Conservation (phyloP, 2,888 invertebrate genomes). For the Lithosia quadra region DNA sequence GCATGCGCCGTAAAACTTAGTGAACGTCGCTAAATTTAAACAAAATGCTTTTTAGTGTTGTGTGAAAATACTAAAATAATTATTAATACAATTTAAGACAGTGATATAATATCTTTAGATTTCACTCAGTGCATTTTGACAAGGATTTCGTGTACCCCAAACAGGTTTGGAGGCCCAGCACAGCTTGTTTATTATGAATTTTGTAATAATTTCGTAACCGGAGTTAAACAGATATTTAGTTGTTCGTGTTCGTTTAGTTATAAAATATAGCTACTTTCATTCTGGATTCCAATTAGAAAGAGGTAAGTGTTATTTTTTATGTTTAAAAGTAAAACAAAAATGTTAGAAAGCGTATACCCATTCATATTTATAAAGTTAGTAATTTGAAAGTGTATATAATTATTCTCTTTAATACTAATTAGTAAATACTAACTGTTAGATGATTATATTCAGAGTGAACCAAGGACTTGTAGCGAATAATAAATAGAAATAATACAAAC, state of each 20-base stretch:
- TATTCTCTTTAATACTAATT: constrained; percentile 31
- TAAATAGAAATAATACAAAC: neutral
- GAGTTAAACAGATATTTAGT: constrained; percentile 46
- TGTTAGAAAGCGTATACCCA: constrained; percentile 41
- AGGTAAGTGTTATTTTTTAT: constrained; percentile 58
- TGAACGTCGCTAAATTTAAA: constrained; percentile 55
- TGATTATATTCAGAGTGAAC: neutral
- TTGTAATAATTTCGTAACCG: constrained; percentile 64
- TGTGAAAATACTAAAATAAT: constrained; percentile 37
- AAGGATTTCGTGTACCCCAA: constrained; percentile 61
- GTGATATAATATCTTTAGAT: constrained; percentile 38
- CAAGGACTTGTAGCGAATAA: neutral
- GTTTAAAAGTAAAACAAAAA: constrained; percentile 21
- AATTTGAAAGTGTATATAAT: constrained; percentile 42
- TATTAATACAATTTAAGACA: constrained; percentile 31
- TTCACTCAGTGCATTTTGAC: constrained; percentile 42
- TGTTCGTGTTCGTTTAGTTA: constrained; percentile 30
- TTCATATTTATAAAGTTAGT: constrained; percentile 30
- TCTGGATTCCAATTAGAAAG: constrained; percentile 64
- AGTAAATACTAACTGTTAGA: constrained; percentile 7
- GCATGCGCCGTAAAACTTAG: constrained; percentile 59
- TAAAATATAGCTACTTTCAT: constrained; percentile 40
- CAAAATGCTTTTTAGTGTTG: constrained; percentile 45
- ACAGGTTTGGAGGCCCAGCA: constrained; percentile 56
- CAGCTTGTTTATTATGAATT: constrained; percentile 60